These are phyloP conservation scores for Trididemnum miniatum DNA, from an alignment of 23 tunicate species.

Conservation along the genomic window DNA sequence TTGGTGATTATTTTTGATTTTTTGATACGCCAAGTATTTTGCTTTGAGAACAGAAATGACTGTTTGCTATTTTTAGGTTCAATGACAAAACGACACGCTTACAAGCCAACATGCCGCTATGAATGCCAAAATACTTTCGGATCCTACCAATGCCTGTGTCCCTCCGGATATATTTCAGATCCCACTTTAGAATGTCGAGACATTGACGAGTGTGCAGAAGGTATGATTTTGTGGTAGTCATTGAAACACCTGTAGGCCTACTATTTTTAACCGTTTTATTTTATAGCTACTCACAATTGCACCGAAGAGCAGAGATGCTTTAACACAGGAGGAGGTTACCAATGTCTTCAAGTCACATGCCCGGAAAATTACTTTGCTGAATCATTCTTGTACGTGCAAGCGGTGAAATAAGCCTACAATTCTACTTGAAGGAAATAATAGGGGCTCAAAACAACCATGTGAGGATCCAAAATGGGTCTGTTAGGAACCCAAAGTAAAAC, in stretches of 20 bases:
- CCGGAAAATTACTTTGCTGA: conserved; percentile 15
- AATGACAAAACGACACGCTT: conserved; percentile 11
- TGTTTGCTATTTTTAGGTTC: background rate
- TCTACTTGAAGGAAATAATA: too few species aligned
- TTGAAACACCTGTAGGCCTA: background rate
- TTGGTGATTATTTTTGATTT: background rate
- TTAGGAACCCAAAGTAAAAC: too few species aligned
- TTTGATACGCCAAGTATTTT: too few species aligned
- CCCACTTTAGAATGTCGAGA: conserved; percentile 25
- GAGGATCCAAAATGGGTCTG: too few species aligned
- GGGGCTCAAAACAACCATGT: too few species aligned
- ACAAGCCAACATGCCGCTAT: conserved; percentile 35
- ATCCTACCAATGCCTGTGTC: conserved; percentile 44
- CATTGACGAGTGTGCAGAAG: conserved; percentile 35
- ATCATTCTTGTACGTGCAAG: conserved; percentile 40
- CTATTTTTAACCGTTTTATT: background rate
- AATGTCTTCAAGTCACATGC: conserved; percentile 42
- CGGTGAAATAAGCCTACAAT: too few species aligned
- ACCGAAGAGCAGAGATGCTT: conserved; percentile 36
- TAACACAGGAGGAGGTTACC: conserved; percentile 59
- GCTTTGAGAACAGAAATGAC: background rate
- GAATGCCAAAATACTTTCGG: conserved; percentile 57
- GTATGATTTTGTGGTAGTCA: too few species aligned
- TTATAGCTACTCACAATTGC: conserved; percentile 50
- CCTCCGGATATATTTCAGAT: conserved; percentile 25